Evolutionary conservation across 1,140 invertebrate genomes (phyloP), one percentile per base, ranked within the genome.

Genomic region (Drosophila serrata): DNA sequence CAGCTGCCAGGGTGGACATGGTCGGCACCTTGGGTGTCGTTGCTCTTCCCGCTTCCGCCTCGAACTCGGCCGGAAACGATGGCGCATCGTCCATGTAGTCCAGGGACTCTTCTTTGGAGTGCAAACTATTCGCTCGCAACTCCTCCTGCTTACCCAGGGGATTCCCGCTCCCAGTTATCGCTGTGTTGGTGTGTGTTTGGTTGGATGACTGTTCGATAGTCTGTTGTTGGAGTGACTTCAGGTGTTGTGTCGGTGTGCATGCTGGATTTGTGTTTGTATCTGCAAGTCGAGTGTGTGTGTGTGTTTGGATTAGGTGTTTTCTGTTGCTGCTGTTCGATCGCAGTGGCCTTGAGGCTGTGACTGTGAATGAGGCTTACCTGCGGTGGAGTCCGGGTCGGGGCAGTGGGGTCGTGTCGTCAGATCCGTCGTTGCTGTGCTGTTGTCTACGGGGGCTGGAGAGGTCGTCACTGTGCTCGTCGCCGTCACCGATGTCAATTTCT

Each of bases 81-180:
- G 70, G 60, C 6, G 42, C 76, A 39, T 87, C 84, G 37, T 88
- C 75, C 60, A 84, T 64, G 45, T 87, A 87, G 45, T 87, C 81
- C 8, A 37, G 3, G 57, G 27, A 22, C 24, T 65, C n/a, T 24
- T 78, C 74, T 19, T 27, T 58, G 13, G 73, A 77, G 55, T 68
- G 37, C 11, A 78, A 45, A 12, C 59, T 78, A 31, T 82, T 63
- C 13, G 65, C 48, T 2, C 51, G 46, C 51, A 37, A 39, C 6
- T 49, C 45, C 22, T 81, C 49, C 62, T 40, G 9, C 45, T 53
- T 43, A 35, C 59, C 19, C 55, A 75, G 53, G n/a, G 29, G 17
- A 43, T 45, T 63, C 39, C 33, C 46, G 42, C 27, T 65, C 11
- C n/a, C 58, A 5, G 12, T 5, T 27, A 46, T 17, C 29, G 59